A percentile compares a stretch with the other conserved stretches of the same genome.
Evolutionary conservation across 2,113 vertebrate species (phyloP).

Genomic region (Carettochelys insculpta): DNA sequence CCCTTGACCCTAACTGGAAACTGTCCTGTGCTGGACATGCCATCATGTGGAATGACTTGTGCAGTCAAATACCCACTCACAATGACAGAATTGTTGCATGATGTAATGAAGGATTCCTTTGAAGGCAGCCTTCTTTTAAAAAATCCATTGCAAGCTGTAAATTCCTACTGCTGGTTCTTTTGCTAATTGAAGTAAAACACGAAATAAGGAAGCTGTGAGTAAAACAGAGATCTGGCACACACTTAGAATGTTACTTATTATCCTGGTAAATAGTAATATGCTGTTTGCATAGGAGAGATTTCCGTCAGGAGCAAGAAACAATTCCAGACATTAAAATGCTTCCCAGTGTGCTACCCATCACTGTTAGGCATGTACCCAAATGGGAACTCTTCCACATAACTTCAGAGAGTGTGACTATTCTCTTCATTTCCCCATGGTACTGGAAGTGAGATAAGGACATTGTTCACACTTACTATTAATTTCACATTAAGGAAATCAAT

Average conservation of each 20-base stretch:
- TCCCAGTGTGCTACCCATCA: background rate
- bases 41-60: background rate
- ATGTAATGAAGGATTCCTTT: background rate
- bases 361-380: background rate
- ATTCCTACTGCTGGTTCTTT: background rate
- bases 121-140: background rate
- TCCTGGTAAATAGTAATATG: background rate
- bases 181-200: background rate
- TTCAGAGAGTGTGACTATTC: no score
- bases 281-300: background rate
- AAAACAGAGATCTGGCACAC: background rate
- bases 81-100: background rate
- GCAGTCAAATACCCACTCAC: background rate
- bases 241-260: background rate
- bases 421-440: background rate
- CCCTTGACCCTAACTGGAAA: no score
- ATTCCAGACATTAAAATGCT: background rate
- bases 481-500: background rate
- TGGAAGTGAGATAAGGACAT: background rate
- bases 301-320: background rate
- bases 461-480: background rate
- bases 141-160: background rate
- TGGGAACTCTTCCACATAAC: background rate
- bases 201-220: background rate
- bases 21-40: background rate